Conservation (phyloP, 1,140 invertebrate genomes). For the Cotesia vestalis region DNA sequence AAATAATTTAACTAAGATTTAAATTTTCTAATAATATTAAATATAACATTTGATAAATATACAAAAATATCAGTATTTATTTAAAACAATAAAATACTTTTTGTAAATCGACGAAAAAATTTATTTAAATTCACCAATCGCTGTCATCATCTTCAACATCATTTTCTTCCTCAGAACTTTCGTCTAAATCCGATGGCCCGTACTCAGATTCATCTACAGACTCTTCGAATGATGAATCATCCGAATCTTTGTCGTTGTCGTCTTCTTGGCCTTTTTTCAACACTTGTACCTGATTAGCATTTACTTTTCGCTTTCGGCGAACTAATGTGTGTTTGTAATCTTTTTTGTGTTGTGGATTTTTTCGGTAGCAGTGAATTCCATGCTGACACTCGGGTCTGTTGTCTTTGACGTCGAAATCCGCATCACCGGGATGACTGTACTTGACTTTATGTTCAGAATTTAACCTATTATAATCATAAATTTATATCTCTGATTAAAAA, state of each 20-base stretch:
- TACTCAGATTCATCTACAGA: constrained; percentile 58
- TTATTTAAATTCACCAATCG: constrained; percentile 25
- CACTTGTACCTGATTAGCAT: constrained; percentile 28
- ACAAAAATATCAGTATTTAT: constrained; percentile 39
- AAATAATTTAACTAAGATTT: no score
- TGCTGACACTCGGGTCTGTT: constrained; percentile 66
- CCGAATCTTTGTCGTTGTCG: constrained; percentile 28
- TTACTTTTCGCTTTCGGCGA: constrained; percentile 26
- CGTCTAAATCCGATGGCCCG: constrained; percentile 47
- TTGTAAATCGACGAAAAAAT: not conserved
- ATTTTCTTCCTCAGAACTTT: constrained; percentile 41
- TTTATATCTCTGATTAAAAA: constrained; percentile 3
- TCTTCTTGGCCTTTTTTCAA: not conserved
- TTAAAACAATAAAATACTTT: constrained; percentile 22
- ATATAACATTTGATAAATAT: not conserved
- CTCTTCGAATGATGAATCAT: constrained; percentile 47
- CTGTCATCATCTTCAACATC: constrained; percentile 16
- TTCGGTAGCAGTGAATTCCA: constrained; percentile 66
- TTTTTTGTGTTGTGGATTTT: constrained; percentile 63
- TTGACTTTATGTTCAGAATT: constrained; percentile 59
- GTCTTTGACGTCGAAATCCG: constrained; percentile 65
- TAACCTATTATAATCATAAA: constrained; percentile 51
- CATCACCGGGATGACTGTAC: constrained; percentile 66
- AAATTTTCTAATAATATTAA: no score
- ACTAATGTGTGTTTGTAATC: constrained; percentile 63